Evolutionary conservation across 2,113 vertebrate genomes (phyloP).

Genomic region (Notarius quadriscutis): DNA sequence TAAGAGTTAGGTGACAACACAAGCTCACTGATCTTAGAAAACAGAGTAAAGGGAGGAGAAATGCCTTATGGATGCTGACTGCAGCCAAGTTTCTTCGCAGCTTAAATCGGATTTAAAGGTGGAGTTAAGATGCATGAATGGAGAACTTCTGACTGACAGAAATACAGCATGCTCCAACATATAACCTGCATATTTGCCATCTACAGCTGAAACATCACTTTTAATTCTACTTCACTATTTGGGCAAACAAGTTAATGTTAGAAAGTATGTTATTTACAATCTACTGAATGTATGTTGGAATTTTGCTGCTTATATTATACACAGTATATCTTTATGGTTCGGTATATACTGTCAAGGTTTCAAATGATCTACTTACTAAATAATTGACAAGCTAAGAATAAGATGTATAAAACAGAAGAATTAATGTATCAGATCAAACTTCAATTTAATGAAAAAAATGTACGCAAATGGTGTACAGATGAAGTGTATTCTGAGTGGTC

Average conservation of each 20-base stretch:
- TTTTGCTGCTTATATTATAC: too few relatives aligned
- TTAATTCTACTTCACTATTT: not conserved
- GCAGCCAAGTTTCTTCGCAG: not conserved
- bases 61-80: not conserved
- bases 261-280: too few relatives aligned
- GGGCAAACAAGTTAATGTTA: too few relatives aligned
- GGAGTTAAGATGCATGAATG: not conserved
- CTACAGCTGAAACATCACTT: not conserved
- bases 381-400: not conserved
- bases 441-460: constrained; percentile 65
- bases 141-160: not conserved
- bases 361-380: not conserved
- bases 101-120: not conserved
- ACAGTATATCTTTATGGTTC: too few relatives aligned
- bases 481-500: constrained; percentile 14
- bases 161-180: not conserved
- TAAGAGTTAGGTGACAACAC: not conserved
- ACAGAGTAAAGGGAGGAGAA: not conserved
- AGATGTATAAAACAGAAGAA: constrained; percentile 20
- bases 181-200: not conserved
- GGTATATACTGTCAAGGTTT: not conserved
- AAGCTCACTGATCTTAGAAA: not conserved
- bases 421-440: constrained; percentile 40
- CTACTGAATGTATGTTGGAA: too few relatives aligned
- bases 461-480: constrained; percentile 38